Evolutionary conservation across 2,797 vertebrate species (phyloP).

Genomic region (Anomalospiza imberbis): DNA sequence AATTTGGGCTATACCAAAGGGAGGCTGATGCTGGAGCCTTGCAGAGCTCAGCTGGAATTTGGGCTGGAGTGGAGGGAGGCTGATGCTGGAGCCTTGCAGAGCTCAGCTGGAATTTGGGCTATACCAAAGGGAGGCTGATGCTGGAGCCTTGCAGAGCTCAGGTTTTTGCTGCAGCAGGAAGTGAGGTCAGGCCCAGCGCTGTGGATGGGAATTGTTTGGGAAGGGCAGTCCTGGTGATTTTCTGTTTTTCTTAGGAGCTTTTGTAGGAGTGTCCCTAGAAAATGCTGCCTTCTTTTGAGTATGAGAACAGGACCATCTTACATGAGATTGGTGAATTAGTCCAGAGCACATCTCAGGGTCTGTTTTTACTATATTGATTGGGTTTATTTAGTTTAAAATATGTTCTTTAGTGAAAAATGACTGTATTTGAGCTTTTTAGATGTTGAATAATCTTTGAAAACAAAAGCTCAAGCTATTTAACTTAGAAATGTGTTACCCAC

Average conservation of each 20-base stretch:
- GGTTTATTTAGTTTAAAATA: not conserved
- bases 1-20: too few relatives aligned
- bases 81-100: not conserved
- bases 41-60: too few relatives aligned
- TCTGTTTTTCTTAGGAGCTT: slow-evolving; percentile 29
- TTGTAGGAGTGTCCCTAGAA: not conserved
- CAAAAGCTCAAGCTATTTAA: not conserved
- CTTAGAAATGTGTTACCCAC: not conserved
- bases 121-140: not conserved
- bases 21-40: too few relatives aligned
- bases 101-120: not conserved
- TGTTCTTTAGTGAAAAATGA: not conserved
- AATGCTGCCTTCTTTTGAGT: not conserved
- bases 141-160: not conserved
- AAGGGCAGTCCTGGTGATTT: not conserved
- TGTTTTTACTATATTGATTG: not conserved
- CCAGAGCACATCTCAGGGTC: not conserved
- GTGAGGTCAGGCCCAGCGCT: slow-evolving; percentile 44
- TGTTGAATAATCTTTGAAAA: not conserved
- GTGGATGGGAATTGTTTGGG: slow-evolving; percentile 16
- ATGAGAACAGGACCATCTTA: not conserved
- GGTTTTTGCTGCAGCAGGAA: not conserved
- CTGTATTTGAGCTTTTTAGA: not conserved
- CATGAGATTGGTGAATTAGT: not conserved
- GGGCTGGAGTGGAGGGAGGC: not conserved